Evolutionary conservation across 2,797 vertebrate species (phyloP), one percentile per base, ranked within the genome.

Genomic region (Anableps anableps): DNA sequence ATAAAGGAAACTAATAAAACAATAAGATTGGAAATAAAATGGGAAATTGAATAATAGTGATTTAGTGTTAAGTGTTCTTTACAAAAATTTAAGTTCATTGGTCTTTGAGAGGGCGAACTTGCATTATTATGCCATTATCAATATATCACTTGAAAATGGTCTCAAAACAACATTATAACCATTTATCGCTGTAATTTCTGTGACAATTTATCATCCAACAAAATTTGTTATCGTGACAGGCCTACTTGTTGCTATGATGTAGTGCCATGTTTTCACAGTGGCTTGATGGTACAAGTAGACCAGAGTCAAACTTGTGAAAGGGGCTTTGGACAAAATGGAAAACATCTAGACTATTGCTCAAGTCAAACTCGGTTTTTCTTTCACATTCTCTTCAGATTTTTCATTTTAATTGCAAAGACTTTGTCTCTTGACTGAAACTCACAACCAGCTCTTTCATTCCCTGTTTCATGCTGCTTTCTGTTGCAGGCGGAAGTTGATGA

Each of bases 401-500:
- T 72, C 26, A 38, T 19, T 73, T 26, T 10, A 60, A 68, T 17
- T 72, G 7, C 58, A 29, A 76, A 23, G 62, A 21, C 60, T 77
- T 36, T 31, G 48, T 53, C n/a, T 76, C 16, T n/a, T 83, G 66
- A 47, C 29, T 76, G 14, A 64, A 64, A 62, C 29, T 48, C 13
- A 23, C 72, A 19, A n/a, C n/a, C 17, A 3, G 0, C 4, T 73
- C 21, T 1, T 45, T 75, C 36, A 81, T 13, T 74, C 7, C 9
- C 45, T 86, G 75, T 83, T 23, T 0, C 16, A 8, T 36, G 3
- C 70, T 85, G 31, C n/a, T 76, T 82, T 92, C 8, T 86, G 3
- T 91, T 90, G 75, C 83, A 93, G 92, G 84, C 1, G 1, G 73
- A 82, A 36, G 41, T 45, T 19, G 85, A 86, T 0, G n/a, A 68